Conservation (phyloP, 2,113 vertebrate species). For the Rhinopomastus cyanomelas region DNA sequence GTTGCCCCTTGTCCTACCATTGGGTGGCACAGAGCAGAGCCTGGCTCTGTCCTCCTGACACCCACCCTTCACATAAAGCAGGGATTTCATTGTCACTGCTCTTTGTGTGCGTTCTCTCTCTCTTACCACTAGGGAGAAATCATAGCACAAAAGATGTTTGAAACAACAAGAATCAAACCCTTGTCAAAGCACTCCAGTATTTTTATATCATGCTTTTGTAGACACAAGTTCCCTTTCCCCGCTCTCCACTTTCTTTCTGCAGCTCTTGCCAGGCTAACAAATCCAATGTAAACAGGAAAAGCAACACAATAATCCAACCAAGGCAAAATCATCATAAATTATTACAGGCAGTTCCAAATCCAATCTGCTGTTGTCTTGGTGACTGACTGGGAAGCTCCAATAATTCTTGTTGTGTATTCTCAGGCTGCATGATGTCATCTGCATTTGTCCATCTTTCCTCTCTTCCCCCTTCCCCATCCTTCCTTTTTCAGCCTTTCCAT, state of each 20-base stretch:
- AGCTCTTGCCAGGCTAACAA: neutral
- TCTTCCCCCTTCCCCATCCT: neutral
- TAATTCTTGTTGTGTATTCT: constrained; percentile 34
- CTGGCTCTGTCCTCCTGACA: no score
- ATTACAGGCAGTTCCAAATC: constrained; percentile 40
- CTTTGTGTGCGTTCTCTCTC: neutral
- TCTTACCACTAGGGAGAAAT: neutral
- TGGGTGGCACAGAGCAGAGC: no score
- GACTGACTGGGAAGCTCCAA: constrained; percentile 15
- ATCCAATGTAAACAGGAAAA: constrained; percentile 9
- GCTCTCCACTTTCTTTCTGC: neutral
- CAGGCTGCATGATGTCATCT: neutral
- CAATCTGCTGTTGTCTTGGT: constrained; percentile 55
- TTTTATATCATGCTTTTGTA: neutral
- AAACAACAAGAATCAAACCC: neutral
- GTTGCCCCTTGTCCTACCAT: no score
- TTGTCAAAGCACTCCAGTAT: neutral
- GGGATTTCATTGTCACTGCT: neutral
- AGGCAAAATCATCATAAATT: constrained; percentile 53
- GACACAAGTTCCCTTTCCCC: neutral
- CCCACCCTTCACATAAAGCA: no score
- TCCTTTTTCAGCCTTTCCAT: neutral
- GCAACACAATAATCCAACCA: constrained; percentile 18
- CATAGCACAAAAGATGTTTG: neutral
- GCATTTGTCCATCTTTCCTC: neutral